phyloP scores from a whole-genome alignment of 1,140 invertebrate species.

The Drosophila suzukii region DNA sequence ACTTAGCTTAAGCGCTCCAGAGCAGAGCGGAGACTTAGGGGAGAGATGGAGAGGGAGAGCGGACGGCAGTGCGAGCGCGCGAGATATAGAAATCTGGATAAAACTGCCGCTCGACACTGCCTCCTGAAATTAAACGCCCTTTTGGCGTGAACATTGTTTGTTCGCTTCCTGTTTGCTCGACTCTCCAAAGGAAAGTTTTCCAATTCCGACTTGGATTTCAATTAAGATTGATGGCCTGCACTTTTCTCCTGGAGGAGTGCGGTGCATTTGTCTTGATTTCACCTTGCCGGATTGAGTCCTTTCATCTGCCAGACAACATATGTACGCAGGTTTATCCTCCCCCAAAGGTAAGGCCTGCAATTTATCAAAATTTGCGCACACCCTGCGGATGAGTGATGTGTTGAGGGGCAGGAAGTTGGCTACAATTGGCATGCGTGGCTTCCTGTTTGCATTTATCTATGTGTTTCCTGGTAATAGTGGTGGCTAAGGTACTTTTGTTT shows the following conservation, averaged over 20 bases:
- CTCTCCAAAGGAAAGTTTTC: constrained; percentile 33
- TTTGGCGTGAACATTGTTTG: no score
- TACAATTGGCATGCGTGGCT: constrained; percentile 68
- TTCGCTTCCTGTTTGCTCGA: constrained; percentile 34
- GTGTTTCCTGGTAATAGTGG: constrained; percentile 12
- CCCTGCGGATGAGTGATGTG: constrained; percentile 13
- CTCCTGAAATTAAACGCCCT: no score
- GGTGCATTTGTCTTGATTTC: constrained; percentile 77
- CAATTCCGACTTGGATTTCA: constrained; percentile 34
- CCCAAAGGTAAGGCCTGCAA: constrained; percentile 73
- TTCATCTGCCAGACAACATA: constrained; percentile 42
- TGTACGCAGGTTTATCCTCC: constrained; percentile 19
- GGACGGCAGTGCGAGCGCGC: no score
- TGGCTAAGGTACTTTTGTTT: background rate
- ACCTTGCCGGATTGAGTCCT: constrained; percentile 55
- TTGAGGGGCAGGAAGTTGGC: constrained; percentile 20
- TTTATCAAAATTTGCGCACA: constrained; percentile 80
- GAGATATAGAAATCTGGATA: no score
- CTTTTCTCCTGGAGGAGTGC: constrained; percentile 1
- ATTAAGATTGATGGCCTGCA: constrained; percentile 52
- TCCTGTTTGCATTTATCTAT: constrained; percentile 49
- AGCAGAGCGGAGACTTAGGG: no score
- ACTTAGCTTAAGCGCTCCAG: no score
- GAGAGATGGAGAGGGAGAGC: no score
- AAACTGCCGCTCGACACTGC: no score